Evolutionary conservation across 2,113 vertebrate genomes (phyloP).

Genomic region (Scophthalmus maximus): DNA sequence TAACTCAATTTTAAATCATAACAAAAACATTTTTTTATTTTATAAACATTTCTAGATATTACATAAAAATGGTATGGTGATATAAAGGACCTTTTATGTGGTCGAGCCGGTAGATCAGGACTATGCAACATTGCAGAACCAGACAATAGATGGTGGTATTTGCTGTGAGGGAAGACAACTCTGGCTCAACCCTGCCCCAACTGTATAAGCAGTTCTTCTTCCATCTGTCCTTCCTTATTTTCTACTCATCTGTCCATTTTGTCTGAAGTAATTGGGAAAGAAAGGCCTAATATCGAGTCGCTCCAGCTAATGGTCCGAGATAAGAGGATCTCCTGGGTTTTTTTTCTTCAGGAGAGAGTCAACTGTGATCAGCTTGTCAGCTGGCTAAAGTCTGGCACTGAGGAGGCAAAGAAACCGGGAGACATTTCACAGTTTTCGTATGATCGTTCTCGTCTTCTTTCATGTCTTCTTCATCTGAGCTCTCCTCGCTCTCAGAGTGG

Average conservation of each 20-base stretch:
- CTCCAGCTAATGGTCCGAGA: conserved; percentile 13
- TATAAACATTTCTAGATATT: conserved; percentile 26
- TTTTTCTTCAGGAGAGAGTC: not conserved
- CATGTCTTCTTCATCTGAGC: conserved; percentile 68
- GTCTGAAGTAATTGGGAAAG: not conserved
- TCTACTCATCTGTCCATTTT: not conserved
- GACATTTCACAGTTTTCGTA: conserved; percentile 6
- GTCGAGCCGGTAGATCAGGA: conserved; percentile 16
- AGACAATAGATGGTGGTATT: not conserved
- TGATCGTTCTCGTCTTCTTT: conserved; percentile 28
- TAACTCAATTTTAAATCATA: conserved; percentile 20
- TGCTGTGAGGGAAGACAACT: not conserved
- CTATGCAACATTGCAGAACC: not conserved
- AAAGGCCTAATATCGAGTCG: conserved; percentile 3
- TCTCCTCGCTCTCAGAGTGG: conserved; percentile 59
- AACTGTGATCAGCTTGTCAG: conserved; percentile 48
- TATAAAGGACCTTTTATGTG: not conserved
- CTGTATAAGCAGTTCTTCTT: not conserved
- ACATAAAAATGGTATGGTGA: conserved; percentile 16
- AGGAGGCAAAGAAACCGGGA: conserved; percentile 10
- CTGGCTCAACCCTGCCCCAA: not conserved
- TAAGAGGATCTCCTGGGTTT: not conserved
- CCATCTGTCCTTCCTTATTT: not conserved
- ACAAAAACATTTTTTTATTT: conserved; percentile 33
- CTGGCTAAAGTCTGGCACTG: conserved; percentile 42